Conservation (phyloP, 2,113 vertebrate species). For the Hemiscyllium ocellatum region DNA sequence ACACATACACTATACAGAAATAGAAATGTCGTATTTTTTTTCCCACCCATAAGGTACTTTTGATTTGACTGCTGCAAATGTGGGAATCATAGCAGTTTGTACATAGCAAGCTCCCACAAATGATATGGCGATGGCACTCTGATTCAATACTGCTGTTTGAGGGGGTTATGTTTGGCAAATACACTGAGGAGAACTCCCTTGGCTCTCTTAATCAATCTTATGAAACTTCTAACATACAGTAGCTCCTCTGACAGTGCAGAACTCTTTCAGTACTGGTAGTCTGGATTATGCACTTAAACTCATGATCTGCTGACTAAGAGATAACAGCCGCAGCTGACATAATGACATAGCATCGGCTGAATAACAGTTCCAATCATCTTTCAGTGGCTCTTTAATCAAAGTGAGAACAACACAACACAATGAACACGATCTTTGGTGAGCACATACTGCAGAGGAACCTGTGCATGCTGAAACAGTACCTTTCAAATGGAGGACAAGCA, state of each 20-base stretch:
- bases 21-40: background rate
- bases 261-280: background rate
- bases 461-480: background rate
- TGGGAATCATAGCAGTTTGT: background rate
- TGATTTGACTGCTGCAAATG: background rate
- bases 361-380: background rate
- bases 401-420: background rate
- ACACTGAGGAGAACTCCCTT: background rate
- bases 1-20: background rate
- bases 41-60: background rate
- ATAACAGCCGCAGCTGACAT: background rate
- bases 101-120: background rate
- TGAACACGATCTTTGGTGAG: background rate
- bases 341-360: background rate
- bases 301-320: background rate
- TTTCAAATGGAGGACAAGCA: background rate
- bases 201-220: background rate
- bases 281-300: background rate
- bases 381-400: background rate
- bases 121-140: background rate
- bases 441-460: background rate
- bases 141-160: background rate
- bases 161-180: background rate
- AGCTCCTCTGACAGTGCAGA: background rate
- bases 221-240: background rate